Evolutionary conservation across 2,888 invertebrate species (phyloP), one percentile per base, ranked within the genome.

Genomic region (Eupeodes latifasciatus): DNA sequence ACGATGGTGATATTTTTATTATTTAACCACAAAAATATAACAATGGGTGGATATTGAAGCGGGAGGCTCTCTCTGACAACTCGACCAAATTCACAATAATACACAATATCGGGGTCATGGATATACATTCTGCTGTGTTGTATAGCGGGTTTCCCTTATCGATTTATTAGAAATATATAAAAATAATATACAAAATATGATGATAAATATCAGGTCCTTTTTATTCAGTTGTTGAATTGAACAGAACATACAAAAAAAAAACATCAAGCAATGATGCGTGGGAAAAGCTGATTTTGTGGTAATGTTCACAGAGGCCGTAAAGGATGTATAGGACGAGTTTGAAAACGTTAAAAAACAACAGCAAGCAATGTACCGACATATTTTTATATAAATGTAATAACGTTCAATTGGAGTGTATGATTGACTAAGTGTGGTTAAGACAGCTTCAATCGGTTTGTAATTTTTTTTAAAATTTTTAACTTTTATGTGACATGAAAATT

Each of bases 401-500:
- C 71, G 61, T 71, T 75, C 34, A 59, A 49, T 71, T 86, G 34
- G 64, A 81, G 57, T 78, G 77, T 44, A 27, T 27, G 74, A 82
- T 78, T 82, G 83, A 75, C 69, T 76, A 79, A 86, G 71, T 86
- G 83, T 27, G 83, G 75, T 83, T 83, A 27, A 27, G 86, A 76
- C 86, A 83, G 83, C 47, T 71, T 64, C 53, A 53, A 69, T 34
- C 16, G 66, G n/a, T 55, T 44, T 57, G 40, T 9, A 16, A 36
- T 49, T 4, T 51, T 14, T 40, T 55, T 4, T 36, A 14, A n/a
- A 19, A 36, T 71, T 57, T 55, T 71, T 57, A 27, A 1, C 12
- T 44, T 71, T 12, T 4, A 27, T 27, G 27, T 57, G 19, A 14
- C 55, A 71, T 67, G 10, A 14, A 27, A 66, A 71, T 55, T 44